Conservation (phyloP, 2,797 vertebrate species). For the Tapirus indicus region DNA sequence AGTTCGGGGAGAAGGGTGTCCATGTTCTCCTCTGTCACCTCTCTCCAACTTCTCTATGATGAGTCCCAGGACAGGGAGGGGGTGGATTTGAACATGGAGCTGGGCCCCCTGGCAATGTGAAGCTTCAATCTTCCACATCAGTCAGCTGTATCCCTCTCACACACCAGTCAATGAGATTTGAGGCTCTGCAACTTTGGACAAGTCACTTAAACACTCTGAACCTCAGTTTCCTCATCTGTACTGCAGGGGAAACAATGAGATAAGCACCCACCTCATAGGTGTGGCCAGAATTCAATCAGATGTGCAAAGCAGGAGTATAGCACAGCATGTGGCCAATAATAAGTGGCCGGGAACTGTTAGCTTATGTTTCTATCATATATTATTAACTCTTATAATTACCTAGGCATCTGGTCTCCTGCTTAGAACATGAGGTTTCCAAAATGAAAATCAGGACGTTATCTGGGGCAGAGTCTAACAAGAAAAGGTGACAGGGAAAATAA, state of each 20-base stretch:
- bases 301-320: neutral
- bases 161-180: neutral
- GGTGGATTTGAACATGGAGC: neutral
- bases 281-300: neutral
- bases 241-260: neutral
- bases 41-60: fast-evolving
- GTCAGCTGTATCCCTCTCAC: fast-evolving
- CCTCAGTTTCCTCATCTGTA: neutral
- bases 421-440: neutral
- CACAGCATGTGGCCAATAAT: neutral
- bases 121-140: no score
- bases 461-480: neutral
- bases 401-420: neutral
- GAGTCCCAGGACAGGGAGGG: no score
- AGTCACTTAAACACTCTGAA: neutral
- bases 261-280: no score
- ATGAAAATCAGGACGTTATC: neutral
- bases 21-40: neutral
- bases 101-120: neutral
- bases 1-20: neutral
- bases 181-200: neutral
- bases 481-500: neutral
- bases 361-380: neutral
- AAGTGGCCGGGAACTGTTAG: neutral
- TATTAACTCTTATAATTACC: neutral